Base-by-base conservation (phyloP, 1,140 invertebrate genomes). In the Cheumatopsyche charites region DNA sequence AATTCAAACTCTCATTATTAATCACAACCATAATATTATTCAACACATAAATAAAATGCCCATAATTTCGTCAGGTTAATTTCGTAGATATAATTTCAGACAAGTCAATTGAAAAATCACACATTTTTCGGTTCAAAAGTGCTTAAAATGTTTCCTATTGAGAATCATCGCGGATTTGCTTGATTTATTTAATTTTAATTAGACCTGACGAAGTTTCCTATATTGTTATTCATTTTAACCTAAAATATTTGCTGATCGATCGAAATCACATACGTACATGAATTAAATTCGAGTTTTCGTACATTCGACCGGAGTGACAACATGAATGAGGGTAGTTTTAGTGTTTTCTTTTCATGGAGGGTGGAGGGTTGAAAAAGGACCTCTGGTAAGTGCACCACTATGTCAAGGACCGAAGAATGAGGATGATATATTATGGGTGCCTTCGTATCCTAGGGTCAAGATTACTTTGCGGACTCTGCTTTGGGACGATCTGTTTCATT, bases 281-380 rank as follows among this genome's bases (percentile, higher is more conserved):
- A 58, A 58, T 58, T 19, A 19, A 25, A 58, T 23, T 25, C 21
- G 23, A 58, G 55, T 26, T 58, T 58, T 58, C 23, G 21, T 26
- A 58, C 9, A 58, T 19, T 58, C 55, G 13, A 23, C 55, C 55
- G 25, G 21, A 58, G 55, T 26, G 47, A 52, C 47, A 52, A 52
- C 47, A 52, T 58, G 55, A 58, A 58, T 58, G 25, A 58, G 55
- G 55, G 55, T 58, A 58, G 55, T 58, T 58, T 58, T 58, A 58
- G 55, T 58, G 55, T 58, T 58, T 58, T 58, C 55, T 58, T 58
- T 58, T 58, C 19, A 58, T 23, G 49, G 21, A 55, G 43, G 17
- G 1, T 12, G 4, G 55, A 58, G 55, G 19, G 13, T 11, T 52
- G 19, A 52, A 52, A 52, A 52, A 52, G 47, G 15, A 58, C 55